Percentiles rank a stretch among this genome's conserved stretches.
Conservation (phyloP, 1,140 invertebrate genomes). For the Drosophila varians region DNA sequence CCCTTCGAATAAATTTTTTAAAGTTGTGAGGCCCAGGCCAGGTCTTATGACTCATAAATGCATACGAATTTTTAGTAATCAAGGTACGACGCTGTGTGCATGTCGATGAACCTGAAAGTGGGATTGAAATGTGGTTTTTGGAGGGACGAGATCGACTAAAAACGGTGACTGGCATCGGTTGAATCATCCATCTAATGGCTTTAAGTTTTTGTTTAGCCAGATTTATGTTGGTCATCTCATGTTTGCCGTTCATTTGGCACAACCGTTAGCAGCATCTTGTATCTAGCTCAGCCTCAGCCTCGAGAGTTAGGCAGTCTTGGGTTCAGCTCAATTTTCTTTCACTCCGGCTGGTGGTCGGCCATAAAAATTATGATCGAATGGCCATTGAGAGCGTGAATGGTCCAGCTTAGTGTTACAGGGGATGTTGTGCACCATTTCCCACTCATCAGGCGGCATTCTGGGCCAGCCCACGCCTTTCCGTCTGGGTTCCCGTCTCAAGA, state of each 20-base stretch:
- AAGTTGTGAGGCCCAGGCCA: neutral
- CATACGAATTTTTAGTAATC: too few relatives aligned
- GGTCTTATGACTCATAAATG: constrained; percentile 52
- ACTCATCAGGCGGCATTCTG: constrained; percentile 13
- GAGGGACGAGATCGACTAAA: neutral
- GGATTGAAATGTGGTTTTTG: constrained; percentile 16
- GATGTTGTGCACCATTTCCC: constrained; percentile 63
- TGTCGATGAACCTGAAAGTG: constrained; percentile 60
- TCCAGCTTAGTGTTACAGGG: constrained; percentile 18
- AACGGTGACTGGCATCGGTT: constrained; percentile 21
- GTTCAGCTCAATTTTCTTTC: constrained; percentile 66
- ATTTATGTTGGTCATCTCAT: constrained; percentile 68
- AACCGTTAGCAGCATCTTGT: constrained; percentile 57
- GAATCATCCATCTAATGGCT: constrained; percentile 26
- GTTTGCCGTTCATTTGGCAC: constrained; percentile 61
- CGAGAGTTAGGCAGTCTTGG: constrained; percentile 21
- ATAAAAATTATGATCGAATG: constrained; percentile 70
- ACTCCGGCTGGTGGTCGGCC: constrained; percentile 30
- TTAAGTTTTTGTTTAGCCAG: constrained; percentile 12
- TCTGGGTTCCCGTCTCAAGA: constrained; percentile 13
- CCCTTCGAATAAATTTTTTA: constrained; percentile 10
- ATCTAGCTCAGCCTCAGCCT: constrained; percentile 38
- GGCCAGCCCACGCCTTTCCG: constrained; percentile 21
- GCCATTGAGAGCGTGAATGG: constrained; percentile 52
- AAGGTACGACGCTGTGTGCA: constrained; percentile 57